Evolutionary conservation across 2,113 vertebrate genomes (phyloP), one percentile per base, ranked within the genome.

Genomic region (Ameiurus melas): DNA sequence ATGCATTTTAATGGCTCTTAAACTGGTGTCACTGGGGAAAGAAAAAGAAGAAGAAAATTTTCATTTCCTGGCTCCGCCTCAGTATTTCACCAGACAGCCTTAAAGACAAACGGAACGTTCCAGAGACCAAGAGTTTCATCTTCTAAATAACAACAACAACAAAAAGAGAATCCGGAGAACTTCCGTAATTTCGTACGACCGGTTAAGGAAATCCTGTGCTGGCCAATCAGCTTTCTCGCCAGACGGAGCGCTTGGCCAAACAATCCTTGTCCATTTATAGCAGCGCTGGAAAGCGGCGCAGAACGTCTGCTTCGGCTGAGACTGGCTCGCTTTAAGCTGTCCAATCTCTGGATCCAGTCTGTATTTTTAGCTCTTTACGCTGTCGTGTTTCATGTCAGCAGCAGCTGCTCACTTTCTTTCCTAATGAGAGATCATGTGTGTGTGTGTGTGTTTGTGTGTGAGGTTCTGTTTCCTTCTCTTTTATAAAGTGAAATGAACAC

Each of bases 181-280:
- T 3, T 85, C 83, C 2, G 3, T 30, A 73, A 80, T 86, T 81
- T 36, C 53, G 43, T 22, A 70, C 57, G 36, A 47, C 84, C 55
- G 25, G 55, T 86, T 83, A 86, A 75, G 79, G 78, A 66, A 88
- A 83, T 84, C n/a, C 78, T 66, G 85, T 22, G 9, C 53, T 20
- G 39, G 68, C 86, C 75, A 87, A 87, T 90, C 75, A 22, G 82
- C 81, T 84, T 43, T 5, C 70, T 55, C 20, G 10, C 16, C 71
- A 80, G 62, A 53, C 57, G 1, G 20, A 82, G 64, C 2, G 0
- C 58, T 77, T 86, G 62, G 79, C 55, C 33, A 66, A 33, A 83
- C 86, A 88, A 77, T 88, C 43, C 57, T 78, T 85, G 36, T 82
- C 80, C 81, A 75, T 85, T 90, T 89, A 86, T 86, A 90, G 87